These are phyloP conservation scores for Phyllostomus discolor DNA, from an alignment of 2,113 vertebrate species.

Conservation along the genomic window DNA sequence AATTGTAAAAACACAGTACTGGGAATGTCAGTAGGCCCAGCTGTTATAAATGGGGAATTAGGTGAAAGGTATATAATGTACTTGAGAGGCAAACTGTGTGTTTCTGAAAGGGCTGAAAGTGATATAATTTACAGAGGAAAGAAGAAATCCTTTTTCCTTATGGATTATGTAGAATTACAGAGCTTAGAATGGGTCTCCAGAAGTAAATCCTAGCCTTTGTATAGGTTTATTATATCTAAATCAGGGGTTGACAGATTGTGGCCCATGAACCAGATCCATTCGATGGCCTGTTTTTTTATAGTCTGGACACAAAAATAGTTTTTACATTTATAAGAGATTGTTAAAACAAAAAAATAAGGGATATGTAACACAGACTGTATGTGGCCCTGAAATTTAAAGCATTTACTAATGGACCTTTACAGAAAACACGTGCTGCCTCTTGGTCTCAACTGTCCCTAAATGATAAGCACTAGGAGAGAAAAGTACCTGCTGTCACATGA, in stretches of 20 bases:
- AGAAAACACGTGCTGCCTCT: not conserved
- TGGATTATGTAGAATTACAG: not conserved
- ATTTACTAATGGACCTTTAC: not conserved
- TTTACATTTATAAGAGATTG: not conserved
- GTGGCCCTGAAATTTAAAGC: not conserved
- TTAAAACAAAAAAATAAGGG: not conserved
- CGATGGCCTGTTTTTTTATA: not conserved
- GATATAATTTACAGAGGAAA: not conserved
- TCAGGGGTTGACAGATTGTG: not conserved
- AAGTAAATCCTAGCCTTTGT: not conserved
- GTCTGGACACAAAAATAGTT: not conserved
- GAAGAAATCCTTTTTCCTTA: not conserved
- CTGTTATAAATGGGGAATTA: not conserved
- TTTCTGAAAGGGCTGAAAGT: not conserved
- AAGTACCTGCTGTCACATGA: not conserved
- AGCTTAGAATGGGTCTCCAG: not conserved
- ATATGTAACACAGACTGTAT: not conserved
- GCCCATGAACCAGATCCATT: not conserved
- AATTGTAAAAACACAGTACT: not conserved
- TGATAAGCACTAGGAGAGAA: not conserved
- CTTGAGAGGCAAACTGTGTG: not conserved
- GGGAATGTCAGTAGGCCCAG: not conserved
- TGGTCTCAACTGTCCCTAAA: not conserved
- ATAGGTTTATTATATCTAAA: not conserved
- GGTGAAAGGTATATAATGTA: not conserved